These are phyloP conservation scores for Rhinolophus ferrumequinum DNA, from an alignment of 2,113 vertebrate species.

Conservation along the genomic window DNA sequence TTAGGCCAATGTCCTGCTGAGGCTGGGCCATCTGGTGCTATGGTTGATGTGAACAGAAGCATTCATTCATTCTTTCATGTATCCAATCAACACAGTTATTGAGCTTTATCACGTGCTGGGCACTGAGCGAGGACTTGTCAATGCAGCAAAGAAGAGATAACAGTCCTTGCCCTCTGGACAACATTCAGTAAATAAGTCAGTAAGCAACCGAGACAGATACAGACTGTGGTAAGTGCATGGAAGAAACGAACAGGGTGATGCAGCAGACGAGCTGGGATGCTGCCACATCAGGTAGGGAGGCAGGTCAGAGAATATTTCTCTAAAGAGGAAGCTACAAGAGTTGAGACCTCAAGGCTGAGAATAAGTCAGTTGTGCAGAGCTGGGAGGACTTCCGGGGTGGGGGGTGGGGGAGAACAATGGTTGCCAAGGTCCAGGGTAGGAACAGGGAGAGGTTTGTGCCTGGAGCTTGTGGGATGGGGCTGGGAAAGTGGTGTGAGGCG, in stretches of 20 bases:
- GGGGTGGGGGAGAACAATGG: background rate
- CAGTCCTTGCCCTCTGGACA: background rate
- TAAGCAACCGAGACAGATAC: background rate
- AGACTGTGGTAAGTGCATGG: background rate
- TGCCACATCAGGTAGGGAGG: background rate
- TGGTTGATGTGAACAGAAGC: background rate
- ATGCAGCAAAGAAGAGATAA: background rate
- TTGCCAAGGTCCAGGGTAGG: background rate
- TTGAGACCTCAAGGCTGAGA: background rate
- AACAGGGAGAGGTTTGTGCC: background rate
- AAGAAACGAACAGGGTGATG: no score
- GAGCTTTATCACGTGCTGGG: fast-evolving
- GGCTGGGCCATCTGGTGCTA: background rate
- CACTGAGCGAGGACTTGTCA: background rate
- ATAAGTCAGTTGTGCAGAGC: background rate
- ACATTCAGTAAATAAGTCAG: background rate
- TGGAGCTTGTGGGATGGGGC: background rate
- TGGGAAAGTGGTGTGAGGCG: fast-evolving
- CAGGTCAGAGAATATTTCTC: background rate
- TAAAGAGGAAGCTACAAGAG: background rate
- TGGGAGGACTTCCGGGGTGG: background rate
- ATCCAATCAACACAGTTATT: background rate
- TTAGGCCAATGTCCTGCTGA: background rate
- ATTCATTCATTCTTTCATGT: background rate
- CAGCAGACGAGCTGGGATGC: background rate